phyloP scores from a whole-genome alignment of 2,888 invertebrate species.

The Dorcus parallelipipedus region DNA sequence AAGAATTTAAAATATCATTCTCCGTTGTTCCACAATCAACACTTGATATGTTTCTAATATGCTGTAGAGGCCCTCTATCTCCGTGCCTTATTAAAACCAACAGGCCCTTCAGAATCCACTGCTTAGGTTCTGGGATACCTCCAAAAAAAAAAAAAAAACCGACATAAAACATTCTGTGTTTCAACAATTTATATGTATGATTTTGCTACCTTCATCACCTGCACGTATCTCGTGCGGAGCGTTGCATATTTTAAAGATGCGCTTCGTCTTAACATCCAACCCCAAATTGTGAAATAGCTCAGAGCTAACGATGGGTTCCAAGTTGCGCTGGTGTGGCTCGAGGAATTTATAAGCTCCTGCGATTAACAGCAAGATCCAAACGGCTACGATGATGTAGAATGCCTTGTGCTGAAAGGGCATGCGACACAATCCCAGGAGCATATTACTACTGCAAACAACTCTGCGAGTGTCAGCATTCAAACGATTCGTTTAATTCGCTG shows the following conservation, averaged over 20 bases:
- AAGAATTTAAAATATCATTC: conserved; percentile 39
- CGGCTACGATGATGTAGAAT: conserved; percentile 72
- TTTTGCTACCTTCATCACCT: conserved; percentile 68
- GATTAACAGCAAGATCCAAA: conserved; percentile 78
- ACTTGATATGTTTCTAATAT: conserved; percentile 72
- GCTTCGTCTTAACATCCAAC: conserved; percentile 60
- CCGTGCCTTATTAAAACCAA: conserved; percentile 82
- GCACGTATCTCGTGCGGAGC: conserved; percentile 65
- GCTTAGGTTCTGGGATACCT: conserved; percentile 49
- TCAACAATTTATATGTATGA: too few species aligned
- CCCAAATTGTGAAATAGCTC: conserved; percentile 51
- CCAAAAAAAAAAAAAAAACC: conserved; percentile 19
- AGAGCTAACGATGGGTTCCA: conserved; percentile 32
- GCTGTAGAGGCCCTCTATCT: conserved; percentile 82
- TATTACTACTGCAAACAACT: conserved; percentile 11
- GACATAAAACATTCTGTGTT: neutral
- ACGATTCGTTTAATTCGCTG: too few species aligned
- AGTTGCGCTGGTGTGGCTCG: conserved; percentile 49
- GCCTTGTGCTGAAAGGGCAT: conserved; percentile 70
- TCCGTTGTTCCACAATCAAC: conserved; percentile 67
- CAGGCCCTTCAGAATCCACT: conserved; percentile 67
- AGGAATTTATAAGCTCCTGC: conserved; percentile 75
- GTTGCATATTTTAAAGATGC: conserved; percentile 69
- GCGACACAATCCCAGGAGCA: conserved; percentile 57
- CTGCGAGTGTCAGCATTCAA: too few species aligned